Conservation (phyloP, 2,888 invertebrate genomes). For the Polyommatus iphigenia region DNA sequence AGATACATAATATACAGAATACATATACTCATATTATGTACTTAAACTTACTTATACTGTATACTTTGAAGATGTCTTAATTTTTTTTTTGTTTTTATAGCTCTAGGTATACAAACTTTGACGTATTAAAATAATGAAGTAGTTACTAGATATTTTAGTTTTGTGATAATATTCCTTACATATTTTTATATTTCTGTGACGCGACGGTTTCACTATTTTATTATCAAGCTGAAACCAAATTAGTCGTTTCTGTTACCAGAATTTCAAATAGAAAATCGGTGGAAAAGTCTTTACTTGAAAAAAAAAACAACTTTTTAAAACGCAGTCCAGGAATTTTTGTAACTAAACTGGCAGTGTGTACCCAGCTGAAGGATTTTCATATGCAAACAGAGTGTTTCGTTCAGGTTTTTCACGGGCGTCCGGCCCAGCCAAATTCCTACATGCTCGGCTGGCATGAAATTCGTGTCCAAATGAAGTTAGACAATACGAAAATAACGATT, state of each 20-base stretch:
- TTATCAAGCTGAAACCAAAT: not conserved
- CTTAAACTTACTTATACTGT: too few species aligned
- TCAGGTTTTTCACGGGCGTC: constrained; percentile 47
- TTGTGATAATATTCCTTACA: not conserved
- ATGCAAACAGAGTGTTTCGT: constrained; percentile 50
- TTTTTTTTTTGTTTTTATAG: too few species aligned
- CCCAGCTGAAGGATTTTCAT: constrained; percentile 34
- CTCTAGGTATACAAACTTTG: too few species aligned
- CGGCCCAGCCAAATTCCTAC: constrained; percentile 49
- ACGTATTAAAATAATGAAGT: too few species aligned
- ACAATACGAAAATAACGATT: constrained; percentile 37
- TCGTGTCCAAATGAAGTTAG: constrained; percentile 45
- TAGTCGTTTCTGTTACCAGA: not conserved
- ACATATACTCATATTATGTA: too few species aligned
- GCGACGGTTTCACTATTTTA: not conserved
- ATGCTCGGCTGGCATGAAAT: constrained; percentile 50
- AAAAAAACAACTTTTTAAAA: not conserved
- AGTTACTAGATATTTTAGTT: not conserved
- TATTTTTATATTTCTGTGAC: not conserved
- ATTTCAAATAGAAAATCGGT: not conserved
- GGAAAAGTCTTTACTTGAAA: not conserved
- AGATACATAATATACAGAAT: too few species aligned
- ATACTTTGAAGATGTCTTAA: too few species aligned
- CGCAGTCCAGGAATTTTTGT: not conserved
- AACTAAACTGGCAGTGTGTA: constrained; percentile 17